These are phyloP conservation scores for Odontophorus gujanensis DNA, from an alignment of 2,113 vertebrate genomes.

Conservation along the genomic window DNA sequence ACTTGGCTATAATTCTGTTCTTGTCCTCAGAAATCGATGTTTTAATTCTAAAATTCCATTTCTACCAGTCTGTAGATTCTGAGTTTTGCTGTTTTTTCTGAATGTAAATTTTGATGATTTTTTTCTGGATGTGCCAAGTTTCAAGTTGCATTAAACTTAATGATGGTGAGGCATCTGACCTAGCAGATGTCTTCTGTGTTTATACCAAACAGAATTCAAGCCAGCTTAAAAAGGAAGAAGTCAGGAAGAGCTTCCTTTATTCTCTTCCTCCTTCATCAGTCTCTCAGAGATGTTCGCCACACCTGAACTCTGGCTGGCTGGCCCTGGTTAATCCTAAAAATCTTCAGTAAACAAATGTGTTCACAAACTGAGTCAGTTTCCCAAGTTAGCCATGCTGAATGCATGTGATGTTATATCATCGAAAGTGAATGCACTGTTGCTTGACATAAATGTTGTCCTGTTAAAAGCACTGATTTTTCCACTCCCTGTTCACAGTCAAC, in stretches of 20 bases:
- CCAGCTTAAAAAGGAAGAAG: not conserved
- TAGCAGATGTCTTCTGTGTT: not conserved
- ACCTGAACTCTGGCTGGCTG: not conserved
- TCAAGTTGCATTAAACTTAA: not conserved
- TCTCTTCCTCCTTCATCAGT: accelerated
- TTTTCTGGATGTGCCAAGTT: not conserved
- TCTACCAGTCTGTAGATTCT: not conserved
- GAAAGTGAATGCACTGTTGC: not conserved
- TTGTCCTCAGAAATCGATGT: not conserved
- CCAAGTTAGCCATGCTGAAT: not conserved
- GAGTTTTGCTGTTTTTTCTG: not conserved
- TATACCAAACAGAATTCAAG: not conserved
- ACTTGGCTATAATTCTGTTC: not conserved
- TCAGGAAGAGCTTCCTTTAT: not conserved
- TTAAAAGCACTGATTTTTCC: not conserved
- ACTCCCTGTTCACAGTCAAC: accelerated
- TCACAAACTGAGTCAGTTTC: not conserved
- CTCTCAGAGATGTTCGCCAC: not conserved
- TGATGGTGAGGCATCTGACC: not conserved
- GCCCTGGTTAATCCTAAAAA: not conserved
- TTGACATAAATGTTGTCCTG: not conserved
- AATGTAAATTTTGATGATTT: not conserved
- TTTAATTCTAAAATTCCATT: not conserved
- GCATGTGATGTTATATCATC: not conserved
- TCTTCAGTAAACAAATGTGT: not conserved